Percentiles rank a stretch among this genome's conserved stretches.
These are phyloP conservation scores for Aptenodytes patagonicus DNA, from an alignment of 2,113 vertebrate species.

Conservation along the genomic window DNA sequence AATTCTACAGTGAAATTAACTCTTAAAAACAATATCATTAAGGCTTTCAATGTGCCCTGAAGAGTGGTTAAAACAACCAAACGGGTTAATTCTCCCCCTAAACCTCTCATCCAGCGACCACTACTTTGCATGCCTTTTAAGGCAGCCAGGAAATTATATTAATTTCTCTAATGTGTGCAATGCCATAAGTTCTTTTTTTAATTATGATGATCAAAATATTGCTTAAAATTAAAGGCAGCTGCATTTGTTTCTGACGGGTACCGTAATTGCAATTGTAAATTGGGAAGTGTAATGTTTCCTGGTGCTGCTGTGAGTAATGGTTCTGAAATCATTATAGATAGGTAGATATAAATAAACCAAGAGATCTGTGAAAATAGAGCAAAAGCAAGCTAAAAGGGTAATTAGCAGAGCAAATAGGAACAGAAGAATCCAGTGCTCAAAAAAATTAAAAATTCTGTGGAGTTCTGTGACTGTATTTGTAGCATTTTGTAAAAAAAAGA, in stretches of 20 bases:
- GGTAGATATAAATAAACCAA: slow-evolving; percentile 76
- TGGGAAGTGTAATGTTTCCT: slow-evolving; percentile 71
- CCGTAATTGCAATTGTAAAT: slow-evolving; percentile 80
- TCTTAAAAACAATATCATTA: background rate
- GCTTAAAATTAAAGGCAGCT: slow-evolving; percentile 79
- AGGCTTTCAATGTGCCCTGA: background rate
- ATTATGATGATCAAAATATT: slow-evolving; percentile 84
- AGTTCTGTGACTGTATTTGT: background rate
- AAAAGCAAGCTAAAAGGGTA: slow-evolving; percentile 70
- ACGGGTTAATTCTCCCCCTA: background rate
- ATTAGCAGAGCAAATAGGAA: slow-evolving; percentile 62
- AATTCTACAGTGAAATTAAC: slow-evolving; percentile 9
- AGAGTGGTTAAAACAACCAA: background rate
- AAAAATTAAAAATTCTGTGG: background rate
- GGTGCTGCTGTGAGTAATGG: slow-evolving; percentile 72
- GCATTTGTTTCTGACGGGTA: slow-evolving; percentile 75
- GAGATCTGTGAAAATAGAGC: slow-evolving; percentile 67
- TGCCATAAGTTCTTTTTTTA: slow-evolving; percentile 74
- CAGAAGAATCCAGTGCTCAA: background rate
- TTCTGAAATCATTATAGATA: slow-evolving; percentile 64
- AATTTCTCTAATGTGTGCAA: slow-evolving; percentile 70
- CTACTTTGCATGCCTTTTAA: slow-evolving; percentile 43
- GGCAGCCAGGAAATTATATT: slow-evolving; percentile 67
- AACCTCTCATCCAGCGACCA: background rate
- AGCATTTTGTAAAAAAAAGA: background rate